Base-by-base conservation (phyloP, 2,113 vertebrate genomes). In the Rhizomys pruinosus region DNA sequence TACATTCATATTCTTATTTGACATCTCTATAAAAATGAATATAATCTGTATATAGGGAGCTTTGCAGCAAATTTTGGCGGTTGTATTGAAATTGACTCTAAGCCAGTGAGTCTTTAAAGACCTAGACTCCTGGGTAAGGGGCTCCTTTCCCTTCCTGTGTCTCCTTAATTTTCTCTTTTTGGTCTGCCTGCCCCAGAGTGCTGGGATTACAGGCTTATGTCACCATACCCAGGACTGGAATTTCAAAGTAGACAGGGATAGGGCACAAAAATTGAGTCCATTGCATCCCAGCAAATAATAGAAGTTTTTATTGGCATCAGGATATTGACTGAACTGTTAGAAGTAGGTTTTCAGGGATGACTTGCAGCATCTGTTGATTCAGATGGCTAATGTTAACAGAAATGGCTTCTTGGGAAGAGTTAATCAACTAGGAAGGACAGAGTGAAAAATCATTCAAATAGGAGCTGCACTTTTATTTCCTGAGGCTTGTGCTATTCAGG, bases 271-370 rank as follows among this genome's bases (percentile, higher is more conserved):
- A 25, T 91, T 72, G 19, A 37, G 61, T 22, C 27, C 20, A 20
- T 82, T 79, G 27, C 5, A 25, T 80, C 44, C 23, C 71, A 95
- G 92, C 44, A 86, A 47, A 63, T 81, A 55, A 81, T 76, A 25
- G 0, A 6, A 42, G 3, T 23, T 92, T 92, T 90, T 78, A 19
- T 92, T 91, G 87, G 47, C 66, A 57, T 76, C 74, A 59, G 84
- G 23, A 23, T 85, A 32, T 77, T 47, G 68, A 87, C 76, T 90
- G 73, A 85, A 20, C 77, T 55, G 25, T 72, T 72, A 74, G 77
- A 84, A 59, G 77, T 90, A 19, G 59, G 52, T 82, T 93, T 93
- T 87, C 61, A 88, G 29, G 55, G 39, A 39, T 79, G 71, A 82
- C n/a, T 44, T 77, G 13, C 20, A 47, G 32, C 61, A 44, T 66